Conservation (phyloP, 2,888 invertebrate species). For the Julus scanicus region DNA sequence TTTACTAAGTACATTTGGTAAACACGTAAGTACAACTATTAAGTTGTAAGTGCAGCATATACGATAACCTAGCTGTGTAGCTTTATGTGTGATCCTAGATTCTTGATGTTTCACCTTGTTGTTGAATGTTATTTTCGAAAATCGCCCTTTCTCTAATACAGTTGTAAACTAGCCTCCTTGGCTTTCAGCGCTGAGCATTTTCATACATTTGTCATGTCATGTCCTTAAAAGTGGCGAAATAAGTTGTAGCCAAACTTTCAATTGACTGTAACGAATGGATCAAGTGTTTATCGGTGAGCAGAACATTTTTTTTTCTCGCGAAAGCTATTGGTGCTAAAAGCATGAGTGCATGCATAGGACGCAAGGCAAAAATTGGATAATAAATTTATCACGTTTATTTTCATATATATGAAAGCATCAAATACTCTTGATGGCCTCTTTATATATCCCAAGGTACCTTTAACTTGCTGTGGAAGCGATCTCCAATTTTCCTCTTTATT, state of each 20-base stretch:
- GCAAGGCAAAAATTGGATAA: slow-evolving; percentile 43
- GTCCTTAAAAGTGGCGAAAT: background rate
- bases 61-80: too few species aligned
- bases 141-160: too few species aligned
- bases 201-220: background rate
- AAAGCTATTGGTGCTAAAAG: slow-evolving; percentile 4
- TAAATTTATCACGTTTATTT: slow-evolving; percentile 43
- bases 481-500: slow-evolving; percentile 45
- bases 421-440: slow-evolving; percentile 37
- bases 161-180: too few species aligned
- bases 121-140: too few species aligned
- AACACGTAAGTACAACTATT: too few species aligned
- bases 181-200: background rate
- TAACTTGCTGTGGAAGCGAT: slow-evolving; percentile 31
- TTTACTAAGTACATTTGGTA: too few species aligned
- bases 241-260: slow-evolving; percentile 42
- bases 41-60: too few species aligned
- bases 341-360: background rate
- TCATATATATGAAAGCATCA: slow-evolving; percentile 47
- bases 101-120: too few species aligned
- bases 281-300: slow-evolving; percentile 31
- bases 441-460: slow-evolving; percentile 40
- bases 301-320: background rate
- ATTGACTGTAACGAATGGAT: slow-evolving; percentile 42
- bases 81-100: too few species aligned